phyloP scores from a whole-genome alignment of 2,113 vertebrate genomes.

The Anhinga rufa region DNA sequence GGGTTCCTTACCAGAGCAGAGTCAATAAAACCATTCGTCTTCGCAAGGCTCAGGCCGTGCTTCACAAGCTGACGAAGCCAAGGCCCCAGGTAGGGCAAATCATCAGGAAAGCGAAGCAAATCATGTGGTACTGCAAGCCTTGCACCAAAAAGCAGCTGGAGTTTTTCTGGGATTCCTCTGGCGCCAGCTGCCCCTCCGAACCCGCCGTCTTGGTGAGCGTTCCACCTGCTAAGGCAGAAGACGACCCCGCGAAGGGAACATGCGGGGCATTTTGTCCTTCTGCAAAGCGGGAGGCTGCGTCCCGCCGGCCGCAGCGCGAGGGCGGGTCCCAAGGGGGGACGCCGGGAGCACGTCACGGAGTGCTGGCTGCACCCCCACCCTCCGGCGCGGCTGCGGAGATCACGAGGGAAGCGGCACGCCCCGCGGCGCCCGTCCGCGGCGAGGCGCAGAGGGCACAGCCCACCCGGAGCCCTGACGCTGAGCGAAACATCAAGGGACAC shows the following conservation, averaged over 20 bases:
- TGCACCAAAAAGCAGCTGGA: fast-evolving
- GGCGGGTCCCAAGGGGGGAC: neutral
- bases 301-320: fast-evolving
- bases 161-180: fast-evolving
- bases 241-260: fast-evolving
- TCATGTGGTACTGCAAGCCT: neutral
- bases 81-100: fast-evolving
- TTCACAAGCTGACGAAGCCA: fast-evolving
- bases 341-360: fast-evolving
- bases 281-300: too few relatives aligned
- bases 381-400: fast-evolving
- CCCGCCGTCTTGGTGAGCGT: fast-evolving
- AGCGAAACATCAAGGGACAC: fast-evolving
- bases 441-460: fast-evolving
- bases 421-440: fast-evolving
- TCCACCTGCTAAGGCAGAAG: neutral
- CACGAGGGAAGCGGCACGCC: too few relatives aligned
- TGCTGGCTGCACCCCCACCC: fast-evolving
- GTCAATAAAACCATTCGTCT: neutral
- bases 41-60: fast-evolving
- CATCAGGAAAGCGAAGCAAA: neutral
- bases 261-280: too few relatives aligned
- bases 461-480: fast-evolving
- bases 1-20: fast-evolving
- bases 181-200: fast-evolving